Base-by-base conservation (phyloP, 2,888 invertebrate species). In the Rhingia campestris region DNA sequence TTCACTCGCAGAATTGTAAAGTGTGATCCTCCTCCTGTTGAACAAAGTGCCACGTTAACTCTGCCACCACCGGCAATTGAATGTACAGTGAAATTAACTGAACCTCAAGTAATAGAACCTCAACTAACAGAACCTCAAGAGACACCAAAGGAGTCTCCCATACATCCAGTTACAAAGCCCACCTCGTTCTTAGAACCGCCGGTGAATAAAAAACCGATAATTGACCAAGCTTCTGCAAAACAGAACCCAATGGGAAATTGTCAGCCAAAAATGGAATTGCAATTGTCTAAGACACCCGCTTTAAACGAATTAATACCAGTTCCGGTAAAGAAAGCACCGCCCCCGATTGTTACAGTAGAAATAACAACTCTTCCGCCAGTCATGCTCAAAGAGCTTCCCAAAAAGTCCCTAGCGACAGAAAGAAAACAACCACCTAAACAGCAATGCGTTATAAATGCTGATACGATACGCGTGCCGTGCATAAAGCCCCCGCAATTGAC, bases 1-100 rank as follows among this genome's bases (percentile, higher is more conserved):
- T 86, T 88, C 10, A 90, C 90, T 0, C 79, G 91, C n/a, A 89
- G 88, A 53, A 90, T 91, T 43, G 88, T 91, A 32, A 90, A 91
- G 76, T 86, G 88, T 33, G 76, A 76, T 56, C 49, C 43, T 14
- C 12, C 51, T 14, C 12, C 69, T 2, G 6, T 47, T 9, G 79
- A 74, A 51, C n/a, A 14, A 7, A 61, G 22, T 22, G 9, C 7
- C 4, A 35, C 39, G 4, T 30, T 43, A 4, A 12, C 22, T 10
- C 30, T 54, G 1, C 4, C 45, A 9, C 2, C 14, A n/a, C 12
- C 49, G 10, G n/a, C 0, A 22, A 4, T n/a, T 4, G 66, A 73
- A 10, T 3, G 12, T 14, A 0, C 30, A 30, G 14, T 22, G 22
- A 22, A 22, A 22, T 1, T 6, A 9, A 73, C 12, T 30, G 73